Base-by-base conservation (phyloP, 92 coral and sea anemone genomes). In the Montipora capitata region DNA sequence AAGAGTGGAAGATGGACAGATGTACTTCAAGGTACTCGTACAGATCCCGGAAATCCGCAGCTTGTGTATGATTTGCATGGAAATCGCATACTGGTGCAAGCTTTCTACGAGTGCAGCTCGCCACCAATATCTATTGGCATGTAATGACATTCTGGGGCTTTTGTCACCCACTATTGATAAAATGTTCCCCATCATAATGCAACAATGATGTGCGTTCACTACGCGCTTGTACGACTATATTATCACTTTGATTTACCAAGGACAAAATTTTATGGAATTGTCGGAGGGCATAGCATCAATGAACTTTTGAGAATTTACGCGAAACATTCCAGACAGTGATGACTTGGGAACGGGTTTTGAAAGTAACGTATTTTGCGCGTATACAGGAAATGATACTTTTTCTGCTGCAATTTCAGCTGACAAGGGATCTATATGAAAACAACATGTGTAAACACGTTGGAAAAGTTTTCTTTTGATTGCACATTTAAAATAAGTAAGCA, bases 311-410 rank as follows among this genome's bases (percentile, higher is more conserved):
- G 88, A 89, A 70, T 94, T 79, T 69, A 82, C 91, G 43, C 69
- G 86, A 77, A 82, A 90, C 61, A 86, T 91, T 80, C 78, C 85
- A 59, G n/a, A n/a, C n/a, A n/a, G n/a, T n/a, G n/a, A n/a, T n/a
- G n/a, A n/a, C n/a, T n/a, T n/a, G n/a, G n/a, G 74, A 74, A 77
- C 65, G 20, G 83, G 83, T 48, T 91, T 77, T 48, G 90, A 94
- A 70, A 76, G 90, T 51, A 85, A 78, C 73, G 38, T 89, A 6
- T 82, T 94, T 12, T 92, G 90, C 68, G 85, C 94, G 5, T 94
- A 81, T 18, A 95, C 98, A 2, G 82, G 98, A 83, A 94, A 94
- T 70, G 98, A 94, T 80, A 7, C 81, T 92, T 35, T 94, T 92
- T 72, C 79, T 94, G n/a, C 68, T 69, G 62, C 90, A 89, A 56